Percentiles rank a stretch among this genome's conserved stretches.
These are phyloP conservation scores for Drosophila pruinosa DNA, from an alignment of 1,140 invertebrate species.

Conservation along the genomic window DNA sequence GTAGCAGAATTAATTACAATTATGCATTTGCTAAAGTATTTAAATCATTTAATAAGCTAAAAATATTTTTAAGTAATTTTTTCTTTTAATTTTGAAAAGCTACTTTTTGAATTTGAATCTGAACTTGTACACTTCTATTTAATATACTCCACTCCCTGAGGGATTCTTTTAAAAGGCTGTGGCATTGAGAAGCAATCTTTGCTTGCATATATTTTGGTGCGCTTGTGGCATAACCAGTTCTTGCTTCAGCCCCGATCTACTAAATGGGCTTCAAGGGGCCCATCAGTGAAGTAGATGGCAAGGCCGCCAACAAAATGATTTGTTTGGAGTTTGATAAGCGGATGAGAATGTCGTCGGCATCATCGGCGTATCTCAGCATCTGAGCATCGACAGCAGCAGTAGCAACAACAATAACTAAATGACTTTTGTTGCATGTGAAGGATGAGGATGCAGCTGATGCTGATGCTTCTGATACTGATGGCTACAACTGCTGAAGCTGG, in stretches of 20 bases:
- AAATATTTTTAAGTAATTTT: too few species aligned
- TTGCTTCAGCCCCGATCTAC: background rate
- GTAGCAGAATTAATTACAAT: too few species aligned
- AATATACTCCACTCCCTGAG: background rate
- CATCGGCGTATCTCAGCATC: conserved; percentile 50
- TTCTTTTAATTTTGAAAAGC: too few species aligned
- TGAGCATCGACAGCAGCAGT: conserved; percentile 20
- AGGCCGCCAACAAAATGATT: conserved; percentile 78
- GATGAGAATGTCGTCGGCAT: conserved; percentile 77
- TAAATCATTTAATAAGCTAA: too few species aligned
- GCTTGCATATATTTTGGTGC: background rate
- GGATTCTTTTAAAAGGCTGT: background rate
- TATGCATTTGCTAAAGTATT: too few species aligned
- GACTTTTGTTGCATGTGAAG: conserved; percentile 71
- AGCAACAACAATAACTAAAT: conserved; percentile 77
- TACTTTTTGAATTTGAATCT: background rate
- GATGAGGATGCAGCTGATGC: conserved; percentile 29
- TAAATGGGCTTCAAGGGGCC: background rate
- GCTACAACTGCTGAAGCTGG: conserved; percentile 47
- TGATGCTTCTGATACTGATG: conserved; percentile 24
- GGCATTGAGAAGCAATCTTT: background rate
- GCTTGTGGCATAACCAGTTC: conserved; percentile 10
- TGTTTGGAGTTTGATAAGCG: conserved; percentile 81
- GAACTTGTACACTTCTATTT: background rate
- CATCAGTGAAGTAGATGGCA: conserved; percentile 21